Percentiles rank a stretch among this genome's conserved stretches.
These are phyloP conservation scores for Spisula subtruncata DNA, from an alignment of 2,888 invertebrate genomes.

Conservation along the genomic window DNA sequence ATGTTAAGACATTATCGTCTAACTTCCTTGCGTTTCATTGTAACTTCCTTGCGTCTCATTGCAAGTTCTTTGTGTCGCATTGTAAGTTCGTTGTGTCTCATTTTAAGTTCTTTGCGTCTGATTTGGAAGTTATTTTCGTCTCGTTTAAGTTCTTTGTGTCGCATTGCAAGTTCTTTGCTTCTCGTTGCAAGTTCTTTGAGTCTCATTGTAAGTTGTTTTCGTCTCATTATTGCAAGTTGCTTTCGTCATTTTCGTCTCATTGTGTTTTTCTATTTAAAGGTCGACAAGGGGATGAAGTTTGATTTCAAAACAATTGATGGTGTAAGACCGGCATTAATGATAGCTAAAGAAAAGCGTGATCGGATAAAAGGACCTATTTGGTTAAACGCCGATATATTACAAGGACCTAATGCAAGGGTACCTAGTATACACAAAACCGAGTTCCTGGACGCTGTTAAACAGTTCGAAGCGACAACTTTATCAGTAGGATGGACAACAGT, in stretches of 20 bases:
- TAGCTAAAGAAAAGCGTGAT: slow-evolving; percentile 71
- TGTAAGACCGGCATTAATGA: slow-evolving; percentile 87
- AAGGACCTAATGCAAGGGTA: slow-evolving; percentile 91
- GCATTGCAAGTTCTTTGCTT: too few relatives aligned
- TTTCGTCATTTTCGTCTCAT: background rate
- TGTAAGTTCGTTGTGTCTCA: too few relatives aligned
- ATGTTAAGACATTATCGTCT: too few relatives aligned
- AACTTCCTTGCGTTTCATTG: too few relatives aligned
- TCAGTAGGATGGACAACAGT: slow-evolving; percentile 96
- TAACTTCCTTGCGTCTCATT: too few relatives aligned
- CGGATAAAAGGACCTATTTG: slow-evolving; percentile 90
- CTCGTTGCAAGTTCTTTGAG: too few relatives aligned
- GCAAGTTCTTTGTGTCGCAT: too few relatives aligned
- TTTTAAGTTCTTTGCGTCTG: too few relatives aligned
- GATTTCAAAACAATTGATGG: slow-evolving; percentile 95
- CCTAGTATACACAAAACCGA: slow-evolving; percentile 90
- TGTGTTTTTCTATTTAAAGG: slow-evolving; percentile 39
- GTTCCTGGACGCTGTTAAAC: slow-evolving; percentile 90
- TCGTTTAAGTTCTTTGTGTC: too few relatives aligned
- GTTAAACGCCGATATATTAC: slow-evolving; percentile 95
- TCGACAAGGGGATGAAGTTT: slow-evolving; percentile 91
- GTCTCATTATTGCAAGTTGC: background rate
- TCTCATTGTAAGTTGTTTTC: too few relatives aligned
- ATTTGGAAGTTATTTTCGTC: too few relatives aligned
- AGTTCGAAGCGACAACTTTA: slow-evolving; percentile 91